These are phyloP conservation scores for Harlomillsia oculata DNA, from an alignment of 1,140 invertebrate species.

Conservation along the genomic window DNA sequence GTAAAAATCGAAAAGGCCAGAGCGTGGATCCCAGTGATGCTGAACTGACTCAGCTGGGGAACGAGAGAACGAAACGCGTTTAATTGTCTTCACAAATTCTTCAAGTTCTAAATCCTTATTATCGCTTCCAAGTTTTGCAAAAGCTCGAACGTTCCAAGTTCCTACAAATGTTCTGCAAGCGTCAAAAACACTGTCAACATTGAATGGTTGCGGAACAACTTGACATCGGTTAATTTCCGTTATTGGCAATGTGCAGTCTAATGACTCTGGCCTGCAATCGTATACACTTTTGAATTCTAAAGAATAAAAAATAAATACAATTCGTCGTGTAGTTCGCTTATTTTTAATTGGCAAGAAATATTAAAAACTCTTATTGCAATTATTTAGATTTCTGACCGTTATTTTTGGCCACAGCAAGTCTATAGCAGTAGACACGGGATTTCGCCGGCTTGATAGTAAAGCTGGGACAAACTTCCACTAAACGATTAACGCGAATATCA, in stretches of 20 bases:
- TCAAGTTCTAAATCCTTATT: background rate
- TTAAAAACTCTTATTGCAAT: background rate
- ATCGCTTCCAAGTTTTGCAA: conserved; percentile 5
- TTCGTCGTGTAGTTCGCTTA: background rate
- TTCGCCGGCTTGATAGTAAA: conserved; percentile 16
- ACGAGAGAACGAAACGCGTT: conserved; percentile 14
- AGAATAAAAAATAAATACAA: background rate
- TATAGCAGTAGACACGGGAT: conserved; percentile 25
- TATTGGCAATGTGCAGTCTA: background rate
- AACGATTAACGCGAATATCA: conserved; percentile 24
- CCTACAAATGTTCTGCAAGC: conserved; percentile 28
- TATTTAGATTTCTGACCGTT: conserved; percentile 1
- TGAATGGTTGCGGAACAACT: conserved; percentile 23
- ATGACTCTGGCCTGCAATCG: background rate
- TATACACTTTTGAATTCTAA: background rate
- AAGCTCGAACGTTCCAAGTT: conserved; percentile 24
- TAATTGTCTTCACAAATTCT: conserved; percentile 23
- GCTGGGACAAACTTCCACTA: conserved; percentile 22
- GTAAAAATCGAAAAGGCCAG: conserved; percentile 22
- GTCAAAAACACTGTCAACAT: conserved; percentile 12
- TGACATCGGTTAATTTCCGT: conserved; percentile 16
- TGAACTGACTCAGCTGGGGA: background rate
- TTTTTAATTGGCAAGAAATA: background rate
- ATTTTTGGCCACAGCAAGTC: conserved; percentile 15
- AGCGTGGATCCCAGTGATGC: background rate